These are phyloP conservation scores for Pelmatolapia mariae DNA, from an alignment of 2,113 vertebrate genomes.

Conservation along the genomic window DNA sequence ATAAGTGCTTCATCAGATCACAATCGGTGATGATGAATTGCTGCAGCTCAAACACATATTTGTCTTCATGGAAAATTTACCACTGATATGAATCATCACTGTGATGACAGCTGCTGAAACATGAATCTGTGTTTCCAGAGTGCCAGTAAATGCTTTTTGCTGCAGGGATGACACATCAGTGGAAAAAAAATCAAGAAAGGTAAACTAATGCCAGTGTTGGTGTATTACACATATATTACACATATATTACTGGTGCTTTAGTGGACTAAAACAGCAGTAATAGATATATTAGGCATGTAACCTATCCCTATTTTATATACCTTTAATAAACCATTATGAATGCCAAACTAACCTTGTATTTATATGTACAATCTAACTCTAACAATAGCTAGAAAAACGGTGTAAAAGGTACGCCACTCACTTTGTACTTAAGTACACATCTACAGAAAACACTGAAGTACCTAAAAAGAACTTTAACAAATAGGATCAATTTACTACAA, in stretches of 20 bases:
- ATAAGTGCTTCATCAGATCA: conserved; percentile 7
- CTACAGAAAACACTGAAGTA: neutral
- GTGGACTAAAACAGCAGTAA: neutral
- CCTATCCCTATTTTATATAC: neutral
- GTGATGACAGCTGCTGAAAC: neutral
- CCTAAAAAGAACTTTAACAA: neutral
- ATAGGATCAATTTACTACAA: neutral
- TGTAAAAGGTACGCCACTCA: neutral
- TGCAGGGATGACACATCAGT: neutral
- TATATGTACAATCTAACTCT: neutral
- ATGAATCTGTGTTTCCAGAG: neutral
- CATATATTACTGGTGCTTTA: neutral
- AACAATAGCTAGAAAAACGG: neutral
- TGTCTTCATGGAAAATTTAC: conserved; percentile 31
- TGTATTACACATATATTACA: neutral
- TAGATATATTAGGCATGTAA: neutral
- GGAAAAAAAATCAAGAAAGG: neutral
- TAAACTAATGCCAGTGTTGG: neutral
- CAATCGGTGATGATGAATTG: conserved; percentile 26
- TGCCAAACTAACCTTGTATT: neutral
- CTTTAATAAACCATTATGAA: neutral
- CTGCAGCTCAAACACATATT: neutral
- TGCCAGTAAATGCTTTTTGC: neutral
- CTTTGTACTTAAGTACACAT: neutral
- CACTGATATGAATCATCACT: neutral